Evolutionary conservation across 2,888 invertebrate genomes (phyloP), one percentile per base, ranked within the genome.

Genomic region (Drosophila gaucha): DNA sequence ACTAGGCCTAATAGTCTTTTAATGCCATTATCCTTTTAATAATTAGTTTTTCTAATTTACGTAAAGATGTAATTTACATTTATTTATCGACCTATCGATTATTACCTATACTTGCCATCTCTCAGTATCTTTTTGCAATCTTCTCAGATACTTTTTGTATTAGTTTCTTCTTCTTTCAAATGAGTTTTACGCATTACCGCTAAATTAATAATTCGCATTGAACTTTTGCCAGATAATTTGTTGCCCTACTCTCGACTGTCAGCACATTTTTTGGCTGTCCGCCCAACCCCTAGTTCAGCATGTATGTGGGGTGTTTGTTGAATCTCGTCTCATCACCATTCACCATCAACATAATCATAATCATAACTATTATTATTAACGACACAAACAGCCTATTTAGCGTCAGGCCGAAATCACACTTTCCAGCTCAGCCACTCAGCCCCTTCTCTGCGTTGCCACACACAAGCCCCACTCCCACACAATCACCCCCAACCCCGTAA

Each of bases 291-390:
- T 6, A 10, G n/a, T 9, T 9, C 8, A 26, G 14, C 38, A 9
- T 16, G 3, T 28, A 12, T 18, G 31, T 39, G 5, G 44, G 31
- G 60, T 74, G 63, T 75, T 71, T 65, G 44, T 59, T 54, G 75
- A 73, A 63, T 64, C 62, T 52, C 51, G 68, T 47, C 74, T 66
- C 78, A 78, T 69, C 85, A 72, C 50, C 80, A 24, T 35, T 49
- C 78, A 28, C 39, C 51, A 84, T 74, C 73, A 77, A 59, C 84
- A 83, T 80, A 64, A 80, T 59, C 78, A 80, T 82, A 82, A 82
- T 75, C 79, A 82, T 82, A 85, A 82, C 82, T 85, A 77, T 82
- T 82, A 82, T 85, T 82, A 82, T 82, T 82, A 82, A 82, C 77
- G 85, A 54, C 62, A 60, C 77, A 74, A 82, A 85, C 82, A 77